Evolutionary conservation across 1,140 invertebrate genomes (phyloP), one percentile per base, ranked within the genome.

Genomic region (Melitaea cinxia): DNA sequence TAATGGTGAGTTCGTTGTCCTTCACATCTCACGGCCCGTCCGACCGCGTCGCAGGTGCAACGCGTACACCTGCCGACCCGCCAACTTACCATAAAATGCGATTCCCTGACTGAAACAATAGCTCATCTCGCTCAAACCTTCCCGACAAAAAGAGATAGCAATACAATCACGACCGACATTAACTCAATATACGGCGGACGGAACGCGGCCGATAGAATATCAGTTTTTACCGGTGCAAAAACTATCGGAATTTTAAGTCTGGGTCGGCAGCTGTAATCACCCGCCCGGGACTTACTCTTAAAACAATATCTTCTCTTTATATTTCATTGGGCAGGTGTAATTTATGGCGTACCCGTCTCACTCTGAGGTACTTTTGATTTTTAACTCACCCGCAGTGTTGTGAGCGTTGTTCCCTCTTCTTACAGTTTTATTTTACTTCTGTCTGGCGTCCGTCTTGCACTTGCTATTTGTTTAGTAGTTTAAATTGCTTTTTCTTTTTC

Each of bases 211-310:
- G 80, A 84, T 76, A 80, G 83, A 87, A 85, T 88, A 88, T 88
- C 85, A 85, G 79, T 87, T 90, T 90, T 90, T 88, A 87, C 82
- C 66, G 78, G 73, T 80, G 88, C 85, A 90, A 90, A 90, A 88
- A 90, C 88, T 90, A 85, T 88, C 68, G 85, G 87, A 85, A 89
- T 89, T 85, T 77, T 74, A 78, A 78, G 77, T 83, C 77, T 77
- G 74, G 76, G 76, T 75, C 78, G 75, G 77, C 76, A 71, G 75
- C 78, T 70, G 83, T 85, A 85, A 87, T 87, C 86, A 87, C 78
- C 68, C 76, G 77, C 65, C 65, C 70, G 78, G 77, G 81, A 84
- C 75, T 77, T 78, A 78, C 74, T 83, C 83, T 87, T 89, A 83
- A 87, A 87, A 86, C 82, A 87, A 83, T 89, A 83, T 86, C 73